Evolutionary conservation across 1,140 invertebrate genomes (phyloP), one percentile per base, ranked within the genome.

Genomic region (Rhizoglyphus robini): DNA sequence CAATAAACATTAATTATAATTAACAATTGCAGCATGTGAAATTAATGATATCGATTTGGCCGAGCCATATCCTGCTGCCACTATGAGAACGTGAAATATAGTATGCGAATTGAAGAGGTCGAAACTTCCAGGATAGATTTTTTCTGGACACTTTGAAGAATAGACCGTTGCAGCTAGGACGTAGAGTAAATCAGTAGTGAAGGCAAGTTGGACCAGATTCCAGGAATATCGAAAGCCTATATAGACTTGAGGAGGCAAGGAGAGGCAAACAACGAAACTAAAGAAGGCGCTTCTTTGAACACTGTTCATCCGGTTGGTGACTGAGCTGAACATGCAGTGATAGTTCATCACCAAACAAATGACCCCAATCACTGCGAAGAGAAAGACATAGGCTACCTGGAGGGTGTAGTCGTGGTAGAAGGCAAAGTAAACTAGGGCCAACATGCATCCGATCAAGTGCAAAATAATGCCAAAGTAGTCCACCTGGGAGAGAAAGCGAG

Each of bases 141-240:
- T 15, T 46, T 60, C 58, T n/a, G 58, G 58, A 60, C n/a, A 38
- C 29, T 60, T 60, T 34, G n/a, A 38, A 27, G 58, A 60, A 27
- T 60, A 60, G 29, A 60, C 36, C 11, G 29, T n/a, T 20, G 15
- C 58, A 20, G 15, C 58, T 11, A 60, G 13, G 11, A 60, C 2
- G 29, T 60, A 60, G 1, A 29, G 29, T 11, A 46, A 2, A 60
- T 60, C 58, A 2, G 58, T 32, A 15, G 13, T 2, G 15, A 60
- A n/a, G 15, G 13, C 27, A 3, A 4, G 2, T 1, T 1, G 3
- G 15, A 60, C 15, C 15, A 60, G 15, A 11, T 18, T 60, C 58
- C 3, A 60, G n/a, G 32, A n/a, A 46, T 60, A 32, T 27, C 15
- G 15, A 8, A 13, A 59, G 29, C 58, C 15, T 5, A 60, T 32